Base-by-base conservation (phyloP, 2,888 invertebrate genomes). In the Rotaria socialis region DNA sequence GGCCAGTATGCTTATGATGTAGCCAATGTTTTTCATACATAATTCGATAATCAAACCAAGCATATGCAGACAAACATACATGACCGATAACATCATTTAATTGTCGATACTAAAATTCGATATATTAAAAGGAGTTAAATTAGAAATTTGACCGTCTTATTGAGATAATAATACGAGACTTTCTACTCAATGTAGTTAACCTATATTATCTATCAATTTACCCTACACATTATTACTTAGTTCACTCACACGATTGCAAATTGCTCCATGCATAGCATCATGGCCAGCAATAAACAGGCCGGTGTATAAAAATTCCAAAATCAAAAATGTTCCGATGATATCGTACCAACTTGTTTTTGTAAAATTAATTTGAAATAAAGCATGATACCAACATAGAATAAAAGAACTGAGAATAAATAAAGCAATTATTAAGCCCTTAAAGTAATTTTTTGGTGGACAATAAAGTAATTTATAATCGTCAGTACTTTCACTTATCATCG, bases 21-120 rank as follows among this genome's bases (percentile, higher is more conserved):
- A 8, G 35, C 67, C 67, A 67, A 35, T 67, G 67, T 67, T 67
- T 27, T 67, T 67, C 67, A 67, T 67, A 35, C 67, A 67, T 67
- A 67, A 2, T 8, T 0, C 67, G 67, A 67, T 27, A 67, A 67
- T 67, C 67, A 67, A 67, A 67, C 67, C 67, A 67, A 67, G 67
- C 67, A 67, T n/a, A 67, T 27, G 67, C 67, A 67, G n/a, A 67
- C 16, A 67, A 5, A 67, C 67, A 67, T 4, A 67, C 16, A 67
- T 67, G 14, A 35, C 67, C 67, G 16, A 67, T 67, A 16, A 16
- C 14, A 35, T 67, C 0, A 35, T 67, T 67, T 16, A 67, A 67
- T 67, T 16, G 67, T 27, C 35, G 67, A 67, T 67, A 35, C 67
- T 67, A 67, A 6, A 35, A 27, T 67, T 11, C 14, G 14, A 67